Evolutionary conservation across 2,888 invertebrate species (phyloP).

Genomic region (Melieria crassipennis): DNA sequence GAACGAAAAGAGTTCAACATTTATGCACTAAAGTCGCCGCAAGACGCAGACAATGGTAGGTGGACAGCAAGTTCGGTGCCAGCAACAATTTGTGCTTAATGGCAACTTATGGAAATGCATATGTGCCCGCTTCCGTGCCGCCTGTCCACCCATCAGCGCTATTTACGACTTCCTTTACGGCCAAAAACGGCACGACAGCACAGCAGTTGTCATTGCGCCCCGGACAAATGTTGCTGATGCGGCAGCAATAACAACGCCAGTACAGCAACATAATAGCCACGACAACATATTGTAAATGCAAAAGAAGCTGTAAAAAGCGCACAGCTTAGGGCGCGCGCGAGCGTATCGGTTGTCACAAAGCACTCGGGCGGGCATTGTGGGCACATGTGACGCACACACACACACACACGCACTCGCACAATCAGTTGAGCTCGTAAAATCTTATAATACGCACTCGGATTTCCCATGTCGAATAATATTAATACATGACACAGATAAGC

Average conservation of each 20-base stretch:
- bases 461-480: background rate
- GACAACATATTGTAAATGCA: constrained; percentile 31
- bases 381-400: background rate
- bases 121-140: constrained; percentile 7
- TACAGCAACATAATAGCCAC: constrained; percentile 10
- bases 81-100: background rate
- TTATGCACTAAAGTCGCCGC: no score
- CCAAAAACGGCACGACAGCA: background rate
- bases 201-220: constrained; percentile 15
- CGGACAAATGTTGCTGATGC: constrained; percentile 24
- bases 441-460: background rate
- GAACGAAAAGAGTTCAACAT: no score
- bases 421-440: background rate
- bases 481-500: no score
- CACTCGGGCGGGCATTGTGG: no score
- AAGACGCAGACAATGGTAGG: background rate
- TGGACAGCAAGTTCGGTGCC: background rate
- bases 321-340: background rate
- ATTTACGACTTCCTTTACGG: constrained; percentile 32
- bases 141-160: constrained; percentile 25
- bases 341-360: background rate
- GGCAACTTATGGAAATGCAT: background rate
- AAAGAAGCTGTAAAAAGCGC: background rate
- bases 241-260: constrained; percentile 13
- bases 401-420: constrained; percentile 1